Base-by-base conservation (phyloP, 2,888 invertebrate genomes). In the Rhingia campestris region DNA sequence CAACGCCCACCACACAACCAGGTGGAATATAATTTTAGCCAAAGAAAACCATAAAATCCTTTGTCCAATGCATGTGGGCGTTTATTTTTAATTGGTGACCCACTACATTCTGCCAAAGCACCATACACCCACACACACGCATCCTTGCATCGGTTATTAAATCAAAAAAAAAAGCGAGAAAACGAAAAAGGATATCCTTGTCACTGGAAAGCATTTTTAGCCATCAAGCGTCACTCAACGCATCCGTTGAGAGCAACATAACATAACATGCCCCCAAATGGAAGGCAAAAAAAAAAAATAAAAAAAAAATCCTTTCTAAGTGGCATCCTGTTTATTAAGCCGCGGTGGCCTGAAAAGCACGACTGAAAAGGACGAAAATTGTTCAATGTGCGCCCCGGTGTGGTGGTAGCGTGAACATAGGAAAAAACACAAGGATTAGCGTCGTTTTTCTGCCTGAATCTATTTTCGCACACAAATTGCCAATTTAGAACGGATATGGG, bases 381-480 rank as follows among this genome's bases (percentile, higher is more conserved):
- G 14, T 39, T 51, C n/a, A n/a, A n/a, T n/a, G n/a, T n/a, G 14
- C 10, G 6, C 14, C 14, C 43, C 14, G 10, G 4, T 9, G 12
- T 12, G 12, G 30, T 53, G 22, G 33, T 45, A 33, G n/a, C 9
- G 30, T 41, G 32, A 54, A 64, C 54, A 58, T 14, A 58, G 54
- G 59, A 84, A 79, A 51, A 72, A 3, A 54, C 49, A 66, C 22
- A 22, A 22, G 82, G 75, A 80, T 84, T 75, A 80, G 70, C 64
- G 70, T 80, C 80, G 80, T 74, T 84, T 84, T 82, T 80, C 80
- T 75, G 84, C 64, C 64, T 80, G 84, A 84, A 84, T 84, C 80
- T 80, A 79, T 80, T 80, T 84, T 84, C 74, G 80, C 84, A 80
- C 84, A 84, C 84, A 84, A 84, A 84, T 84, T 80, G 80, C 49